phyloP scores from a whole-genome alignment of 2,888 invertebrate species.

The Troides helena region DNA sequence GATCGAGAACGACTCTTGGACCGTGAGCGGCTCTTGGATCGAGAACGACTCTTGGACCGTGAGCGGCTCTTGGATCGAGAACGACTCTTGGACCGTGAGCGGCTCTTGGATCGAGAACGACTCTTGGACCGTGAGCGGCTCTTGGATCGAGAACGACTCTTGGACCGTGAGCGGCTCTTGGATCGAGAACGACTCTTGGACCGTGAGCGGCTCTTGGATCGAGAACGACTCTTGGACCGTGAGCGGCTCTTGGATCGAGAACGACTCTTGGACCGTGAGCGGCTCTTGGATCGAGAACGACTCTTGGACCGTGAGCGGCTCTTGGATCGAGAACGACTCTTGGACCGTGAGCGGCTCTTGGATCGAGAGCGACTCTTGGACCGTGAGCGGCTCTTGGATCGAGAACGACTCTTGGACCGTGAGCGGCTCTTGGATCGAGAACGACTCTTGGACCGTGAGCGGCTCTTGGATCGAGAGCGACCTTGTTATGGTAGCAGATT shows the following conservation, averaged over 20 bases:
- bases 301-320: no score
- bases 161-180: slow-evolving; percentile 55
- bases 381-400: slow-evolving; percentile 46
- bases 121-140: slow-evolving; percentile 52
- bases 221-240: slow-evolving; percentile 53
- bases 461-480: slow-evolving; percentile 53
- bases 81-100: slow-evolving; percentile 57
- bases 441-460: slow-evolving; percentile 53
- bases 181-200: slow-evolving; percentile 56
- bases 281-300: slow-evolving; percentile 38
- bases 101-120: slow-evolving; percentile 38
- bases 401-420: slow-evolving; percentile 57
- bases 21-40: slow-evolving; percentile 46
- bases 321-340: slow-evolving; percentile 51
- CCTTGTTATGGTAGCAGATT: no score
- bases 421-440: slow-evolving; percentile 60
- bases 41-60: slow-evolving; percentile 53
- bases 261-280: slow-evolving; percentile 57
- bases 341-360: slow-evolving; percentile 55
- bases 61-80: slow-evolving; percentile 57
- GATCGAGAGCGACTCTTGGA: slow-evolving; percentile 56
- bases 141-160: slow-evolving; percentile 51
- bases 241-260: slow-evolving; percentile 57
- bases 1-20: slow-evolving; percentile 56
- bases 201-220: slow-evolving; percentile 46